These are phyloP conservation scores for Syngnathus rostellatus DNA, from an alignment of 2,797 vertebrate genomes.

Conservation along the genomic window DNA sequence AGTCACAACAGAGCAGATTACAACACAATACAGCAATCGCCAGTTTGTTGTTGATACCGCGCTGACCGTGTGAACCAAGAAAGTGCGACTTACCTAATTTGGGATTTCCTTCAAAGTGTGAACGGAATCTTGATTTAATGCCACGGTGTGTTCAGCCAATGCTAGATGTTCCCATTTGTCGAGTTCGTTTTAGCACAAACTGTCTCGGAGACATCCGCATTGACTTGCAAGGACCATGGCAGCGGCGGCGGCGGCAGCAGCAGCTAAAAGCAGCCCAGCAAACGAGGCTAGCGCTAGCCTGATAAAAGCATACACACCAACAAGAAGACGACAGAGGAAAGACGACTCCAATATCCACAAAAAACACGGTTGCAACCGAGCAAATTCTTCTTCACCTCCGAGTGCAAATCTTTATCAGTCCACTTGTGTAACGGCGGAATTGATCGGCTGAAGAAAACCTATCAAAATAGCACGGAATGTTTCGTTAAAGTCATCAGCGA, in stretches of 20 bases:
- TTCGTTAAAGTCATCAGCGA: slow-evolving; percentile 67
- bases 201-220: slow-evolving; percentile 68
- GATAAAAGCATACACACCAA: slow-evolving; percentile 53
- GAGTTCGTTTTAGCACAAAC: slow-evolving; percentile 58
- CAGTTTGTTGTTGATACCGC: slow-evolving; percentile 53
- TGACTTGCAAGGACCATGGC: slow-evolving; percentile 62
- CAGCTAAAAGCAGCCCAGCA: slow-evolving; percentile 41
- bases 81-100: slow-evolving; percentile 58
- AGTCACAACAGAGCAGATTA: slow-evolving; percentile 3
- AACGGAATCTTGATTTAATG: background rate
- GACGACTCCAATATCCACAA: slow-evolving; percentile 57
- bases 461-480: slow-evolving; percentile 54
- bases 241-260: slow-evolving; percentile 19
- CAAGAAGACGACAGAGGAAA: slow-evolving; percentile 41
- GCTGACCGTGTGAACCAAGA: slow-evolving; percentile 21
- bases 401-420: slow-evolving; percentile 37
- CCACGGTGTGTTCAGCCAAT: slow-evolving; percentile 59
- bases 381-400: slow-evolving; percentile 44
- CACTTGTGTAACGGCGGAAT: slow-evolving; percentile 25
- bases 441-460: slow-evolving; percentile 38
- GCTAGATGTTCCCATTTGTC: slow-evolving; percentile 76
- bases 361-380: slow-evolving; percentile 34
- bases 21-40: slow-evolving; percentile 6
- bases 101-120: slow-evolving; percentile 26
- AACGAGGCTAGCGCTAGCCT: slow-evolving; percentile 57